phyloP scores from a whole-genome alignment of 2,113 vertebrate species.

The Poeciliopsis retropinna region DNA sequence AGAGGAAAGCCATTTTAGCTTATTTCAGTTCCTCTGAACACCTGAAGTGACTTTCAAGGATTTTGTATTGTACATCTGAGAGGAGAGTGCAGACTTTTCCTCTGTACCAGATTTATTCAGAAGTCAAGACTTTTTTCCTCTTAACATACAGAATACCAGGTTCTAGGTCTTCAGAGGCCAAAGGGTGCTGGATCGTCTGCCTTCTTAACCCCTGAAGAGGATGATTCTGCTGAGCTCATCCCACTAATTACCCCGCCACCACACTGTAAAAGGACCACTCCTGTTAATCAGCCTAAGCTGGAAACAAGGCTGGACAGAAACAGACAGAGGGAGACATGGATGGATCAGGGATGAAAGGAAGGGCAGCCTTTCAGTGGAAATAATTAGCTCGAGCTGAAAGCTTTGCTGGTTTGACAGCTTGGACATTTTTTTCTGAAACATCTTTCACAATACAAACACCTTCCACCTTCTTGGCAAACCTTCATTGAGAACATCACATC shows the following conservation, averaged over 20 bases:
- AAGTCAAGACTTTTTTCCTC: constrained; percentile 26
- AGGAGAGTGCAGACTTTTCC: background rate
- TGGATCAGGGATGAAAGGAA: constrained; percentile 36
- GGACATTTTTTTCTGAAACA: background rate
- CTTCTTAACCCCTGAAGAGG: constrained; percentile 64
- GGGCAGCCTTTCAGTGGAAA: constrained; percentile 53
- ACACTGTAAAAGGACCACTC: constrained; percentile 76
- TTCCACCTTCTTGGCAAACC: background rate
- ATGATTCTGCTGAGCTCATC: constrained; percentile 63
- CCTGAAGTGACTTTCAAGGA: background rate
- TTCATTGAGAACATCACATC: background rate
- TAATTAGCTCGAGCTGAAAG: background rate
- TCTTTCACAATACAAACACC: background rate
- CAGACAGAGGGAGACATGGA: constrained; percentile 29
- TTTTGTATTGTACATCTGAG: no score
- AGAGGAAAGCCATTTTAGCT: constrained; percentile 16
- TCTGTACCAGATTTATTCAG: constrained; percentile 11
- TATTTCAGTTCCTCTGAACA: background rate
- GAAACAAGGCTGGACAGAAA: constrained; percentile 12
- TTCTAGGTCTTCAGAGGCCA: constrained; percentile 30
- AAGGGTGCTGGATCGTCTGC: constrained; percentile 39
- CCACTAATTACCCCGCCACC: constrained; percentile 73
- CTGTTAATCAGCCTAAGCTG: constrained; percentile 69
- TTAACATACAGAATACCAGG: constrained; percentile 25
- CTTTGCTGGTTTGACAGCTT: background rate